Percentiles rank a stretch among this genome's conserved stretches.
phyloP scores from a whole-genome alignment of 2,888 invertebrate genomes.

The Ernsta delagoae region DNA sequence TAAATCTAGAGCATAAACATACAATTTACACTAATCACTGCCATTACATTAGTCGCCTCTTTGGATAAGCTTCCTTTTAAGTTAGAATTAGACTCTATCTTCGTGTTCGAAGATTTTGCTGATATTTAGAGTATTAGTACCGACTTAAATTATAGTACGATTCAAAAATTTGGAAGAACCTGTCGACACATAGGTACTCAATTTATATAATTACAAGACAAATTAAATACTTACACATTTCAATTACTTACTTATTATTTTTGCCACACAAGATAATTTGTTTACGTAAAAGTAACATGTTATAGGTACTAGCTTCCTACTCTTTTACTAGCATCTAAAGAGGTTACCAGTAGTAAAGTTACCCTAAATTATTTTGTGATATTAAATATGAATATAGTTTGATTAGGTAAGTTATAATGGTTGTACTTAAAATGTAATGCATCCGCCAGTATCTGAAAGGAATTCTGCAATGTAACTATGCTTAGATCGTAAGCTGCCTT shows the following conservation, averaged over 20 bases:
- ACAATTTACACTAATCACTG: constrained; percentile 61
- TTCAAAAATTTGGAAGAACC: constrained; percentile 3
- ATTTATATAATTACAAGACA: constrained; percentile 18
- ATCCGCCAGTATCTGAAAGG: constrained; percentile 25
- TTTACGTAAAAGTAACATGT: background rate
- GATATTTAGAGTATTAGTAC: background rate
- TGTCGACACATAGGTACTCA: background rate
- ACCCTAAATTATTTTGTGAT: constrained; percentile 83
- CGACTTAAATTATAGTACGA: background rate
- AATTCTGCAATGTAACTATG: constrained; percentile 36
- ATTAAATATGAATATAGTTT: constrained; percentile 50
- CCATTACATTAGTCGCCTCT: constrained; percentile 81
- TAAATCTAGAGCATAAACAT: constrained; percentile 68
- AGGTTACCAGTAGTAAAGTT: constrained; percentile 65
- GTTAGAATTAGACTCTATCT: constrained; percentile 20
- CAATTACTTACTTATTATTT: background rate
- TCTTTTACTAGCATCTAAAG: constrained; percentile 53
- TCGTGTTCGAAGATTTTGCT: constrained; percentile 18
- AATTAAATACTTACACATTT: too few relatives aligned
- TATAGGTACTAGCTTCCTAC: constrained; percentile 13
- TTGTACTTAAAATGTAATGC: constrained; percentile 26
- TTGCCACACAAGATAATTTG: constrained; percentile 25
- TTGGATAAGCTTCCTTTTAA: constrained; percentile 50
- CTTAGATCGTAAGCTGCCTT: constrained; percentile 39
- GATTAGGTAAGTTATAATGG: constrained; percentile 35